phyloP scores from a whole-genome alignment of 1,140 invertebrate species.

The Portunus trituberculatus region DNA sequence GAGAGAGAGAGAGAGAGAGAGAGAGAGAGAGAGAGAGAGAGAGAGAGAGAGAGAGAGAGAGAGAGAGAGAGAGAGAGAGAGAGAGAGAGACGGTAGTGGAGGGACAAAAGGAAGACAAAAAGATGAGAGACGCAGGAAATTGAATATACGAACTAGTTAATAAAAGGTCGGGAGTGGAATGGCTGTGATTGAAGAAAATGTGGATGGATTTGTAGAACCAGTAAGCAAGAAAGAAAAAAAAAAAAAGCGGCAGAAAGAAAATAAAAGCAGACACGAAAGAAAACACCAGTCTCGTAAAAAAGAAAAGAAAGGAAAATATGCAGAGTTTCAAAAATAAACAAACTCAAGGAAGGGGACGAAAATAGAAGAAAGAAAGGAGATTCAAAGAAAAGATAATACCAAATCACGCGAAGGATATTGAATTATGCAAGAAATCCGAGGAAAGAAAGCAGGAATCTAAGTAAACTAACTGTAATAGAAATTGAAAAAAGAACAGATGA shows the following conservation, averaged over 20 bases:
- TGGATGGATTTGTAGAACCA: not conserved
- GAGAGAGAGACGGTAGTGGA: no score
- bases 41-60: no score
- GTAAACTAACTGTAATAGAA: not conserved
- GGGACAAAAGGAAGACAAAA: no score
- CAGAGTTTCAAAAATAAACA: not conserved
- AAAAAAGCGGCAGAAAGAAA: not conserved
- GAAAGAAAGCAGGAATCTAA: not conserved
- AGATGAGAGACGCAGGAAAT: no score
- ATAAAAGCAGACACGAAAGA: not conserved
- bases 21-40: no score
- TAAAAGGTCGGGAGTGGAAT: not conserved
- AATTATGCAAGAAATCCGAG: not conserved
- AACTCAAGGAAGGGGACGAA: not conserved
- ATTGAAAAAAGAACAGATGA: not conserved
- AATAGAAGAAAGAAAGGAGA: constrained; percentile 13
- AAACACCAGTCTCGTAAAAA: not conserved
- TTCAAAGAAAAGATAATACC: not conserved
- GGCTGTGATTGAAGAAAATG: not conserved
- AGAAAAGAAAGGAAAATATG: not conserved
- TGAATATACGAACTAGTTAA: not conserved
- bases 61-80: no score
- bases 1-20: no score
- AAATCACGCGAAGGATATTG: not conserved
- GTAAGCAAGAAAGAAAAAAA: not conserved